Evolutionary conservation across 37 sponge, comb jelly and placozoan species (phyloP).

Genomic region (Corticium candelabrum): DNA sequence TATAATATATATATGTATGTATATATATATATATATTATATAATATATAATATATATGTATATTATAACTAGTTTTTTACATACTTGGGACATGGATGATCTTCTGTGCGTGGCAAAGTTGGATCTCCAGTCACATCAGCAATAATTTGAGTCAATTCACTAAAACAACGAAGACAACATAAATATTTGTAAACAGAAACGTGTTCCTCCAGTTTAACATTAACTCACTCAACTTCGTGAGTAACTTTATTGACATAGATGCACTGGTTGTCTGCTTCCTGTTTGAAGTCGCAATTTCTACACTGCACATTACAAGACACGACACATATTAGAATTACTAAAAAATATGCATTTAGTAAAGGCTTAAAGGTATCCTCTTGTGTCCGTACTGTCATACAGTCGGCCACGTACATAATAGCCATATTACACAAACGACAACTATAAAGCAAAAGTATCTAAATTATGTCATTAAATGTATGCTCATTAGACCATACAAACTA

Average conservation of each 20-base stretch:
- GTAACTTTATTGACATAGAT: conserved; percentile 98
- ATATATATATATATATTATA: neutral
- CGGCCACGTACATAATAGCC: too few species aligned
- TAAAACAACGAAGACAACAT: conserved; percentile 8
- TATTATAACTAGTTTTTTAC: too few species aligned
- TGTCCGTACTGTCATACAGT: too few species aligned
- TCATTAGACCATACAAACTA: too few species aligned
- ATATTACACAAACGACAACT: too few species aligned
- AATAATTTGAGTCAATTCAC: conserved; percentile 92
- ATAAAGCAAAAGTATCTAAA: too few species aligned
- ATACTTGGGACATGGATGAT: conserved; percentile 86
- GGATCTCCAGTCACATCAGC: conserved; percentile 97
- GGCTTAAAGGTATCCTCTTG: too few species aligned
- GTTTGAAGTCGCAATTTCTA: conserved; percentile 82
- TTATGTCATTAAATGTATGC: too few species aligned
- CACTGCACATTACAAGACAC: conserved; percentile 73
- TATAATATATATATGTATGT: too few species aligned
- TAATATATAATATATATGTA: neutral
- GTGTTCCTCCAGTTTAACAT: too few species aligned
- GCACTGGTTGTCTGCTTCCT: conserved; percentile 73
- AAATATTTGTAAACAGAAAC: neutral
- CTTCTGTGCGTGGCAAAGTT: conserved; percentile 90
- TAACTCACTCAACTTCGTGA: conserved; percentile 98
- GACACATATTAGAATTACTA: neutral
- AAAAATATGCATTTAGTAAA: neutral